Percentiles rank a stretch among this genome's conserved stretches.
phyloP scores from a whole-genome alignment of 1,140 invertebrate genomes.

The Drosophila bocqueti region DNA sequence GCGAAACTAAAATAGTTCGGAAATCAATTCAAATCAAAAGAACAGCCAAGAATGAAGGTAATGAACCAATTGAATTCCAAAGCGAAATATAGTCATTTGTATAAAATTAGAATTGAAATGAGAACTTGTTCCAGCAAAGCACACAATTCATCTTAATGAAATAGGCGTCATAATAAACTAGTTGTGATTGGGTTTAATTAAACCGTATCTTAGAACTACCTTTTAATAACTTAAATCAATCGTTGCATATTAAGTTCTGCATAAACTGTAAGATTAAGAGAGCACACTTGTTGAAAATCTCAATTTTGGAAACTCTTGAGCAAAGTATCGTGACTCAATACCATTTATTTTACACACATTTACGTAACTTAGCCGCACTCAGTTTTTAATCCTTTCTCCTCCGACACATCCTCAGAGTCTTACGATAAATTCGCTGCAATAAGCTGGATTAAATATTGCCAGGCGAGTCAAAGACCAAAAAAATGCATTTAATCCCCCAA shows the following conservation, averaged over 20 bases:
- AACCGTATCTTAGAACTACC: neutral
- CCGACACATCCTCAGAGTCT: slow-evolving; percentile 29
- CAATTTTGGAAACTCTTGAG: neutral
- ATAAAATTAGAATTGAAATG: neutral
- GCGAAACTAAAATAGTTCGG: slow-evolving; percentile 18
- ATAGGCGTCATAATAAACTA: slow-evolving; percentile 2
- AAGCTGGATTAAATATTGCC: slow-evolving; percentile 61
- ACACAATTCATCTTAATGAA: slow-evolving; percentile 5
- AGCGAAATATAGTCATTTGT: neutral
- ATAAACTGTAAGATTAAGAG: neutral
- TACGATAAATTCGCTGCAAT: slow-evolving; percentile 45
- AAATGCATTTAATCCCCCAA: slow-evolving; percentile 66
- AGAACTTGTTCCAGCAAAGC: neutral
- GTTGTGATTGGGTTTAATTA: slow-evolving; percentile 23
- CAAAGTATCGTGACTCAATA: slow-evolving; percentile 11
- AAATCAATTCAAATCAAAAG: slow-evolving; percentile 15
- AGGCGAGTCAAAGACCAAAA: slow-evolving; percentile 69
- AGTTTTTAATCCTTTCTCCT: slow-evolving; percentile 44
- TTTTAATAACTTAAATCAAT: neutral
- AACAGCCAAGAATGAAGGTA: neutral
- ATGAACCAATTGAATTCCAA: neutral
- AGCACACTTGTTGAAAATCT: neutral
- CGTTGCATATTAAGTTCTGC: slow-evolving; percentile 7
- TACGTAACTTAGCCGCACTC: slow-evolving; percentile 20
- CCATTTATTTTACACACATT: slow-evolving; percentile 10